phyloP scores from a whole-genome alignment of 2,113 vertebrate species.

The Damaliscus lunatus region DNA sequence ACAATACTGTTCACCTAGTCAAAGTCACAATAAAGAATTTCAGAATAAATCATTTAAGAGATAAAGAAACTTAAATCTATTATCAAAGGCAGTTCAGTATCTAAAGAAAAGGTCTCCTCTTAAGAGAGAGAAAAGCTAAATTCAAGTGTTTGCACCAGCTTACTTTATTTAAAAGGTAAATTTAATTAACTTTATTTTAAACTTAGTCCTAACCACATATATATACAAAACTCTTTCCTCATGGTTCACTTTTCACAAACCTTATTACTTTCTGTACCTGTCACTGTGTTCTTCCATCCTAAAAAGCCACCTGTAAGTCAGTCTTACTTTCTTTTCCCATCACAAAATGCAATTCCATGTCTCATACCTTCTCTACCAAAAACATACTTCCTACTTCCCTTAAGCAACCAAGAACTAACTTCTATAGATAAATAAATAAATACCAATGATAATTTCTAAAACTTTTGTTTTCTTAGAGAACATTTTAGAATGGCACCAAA shows the following conservation, averaged over 20 bases:
- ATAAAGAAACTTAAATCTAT: neutral
- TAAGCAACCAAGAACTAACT: neutral
- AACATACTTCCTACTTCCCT: neutral
- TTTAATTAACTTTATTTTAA: neutral
- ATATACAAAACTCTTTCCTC: neutral
- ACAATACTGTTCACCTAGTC: neutral
- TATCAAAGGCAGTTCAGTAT: neutral
- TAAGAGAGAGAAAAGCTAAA: neutral
- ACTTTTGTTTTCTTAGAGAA: neutral
- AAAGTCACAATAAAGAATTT: neutral
- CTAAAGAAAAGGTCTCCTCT: neutral
- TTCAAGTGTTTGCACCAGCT: neutral
- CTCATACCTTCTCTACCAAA: neutral
- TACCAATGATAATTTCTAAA: neutral
- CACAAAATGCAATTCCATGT: neutral
- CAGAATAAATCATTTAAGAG: neutral
- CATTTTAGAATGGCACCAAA: neutral
- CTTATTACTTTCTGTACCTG: neutral
- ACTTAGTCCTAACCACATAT: neutral
- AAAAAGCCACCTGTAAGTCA: neutral
- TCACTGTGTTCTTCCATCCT: neutral
- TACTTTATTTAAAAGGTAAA: neutral
- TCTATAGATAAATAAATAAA: neutral
- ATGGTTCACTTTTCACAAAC: neutral
- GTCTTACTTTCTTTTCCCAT: neutral